phyloP scores from a whole-genome alignment of 2,113 vertebrate species.

The Chionis minor region DNA sequence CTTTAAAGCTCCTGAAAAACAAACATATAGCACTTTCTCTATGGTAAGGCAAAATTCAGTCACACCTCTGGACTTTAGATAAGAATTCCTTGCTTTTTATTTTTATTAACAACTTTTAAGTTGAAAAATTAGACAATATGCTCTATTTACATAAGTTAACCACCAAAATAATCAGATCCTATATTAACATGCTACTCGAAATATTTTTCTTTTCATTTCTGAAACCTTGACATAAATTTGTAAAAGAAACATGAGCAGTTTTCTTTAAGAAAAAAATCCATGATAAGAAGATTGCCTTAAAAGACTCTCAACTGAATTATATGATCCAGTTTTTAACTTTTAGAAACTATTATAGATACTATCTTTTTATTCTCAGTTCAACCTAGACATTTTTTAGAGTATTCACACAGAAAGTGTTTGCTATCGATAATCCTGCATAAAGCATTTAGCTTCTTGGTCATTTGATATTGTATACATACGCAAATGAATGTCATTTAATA shows the following conservation, averaged over 20 bases:
- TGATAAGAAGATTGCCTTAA: not conserved
- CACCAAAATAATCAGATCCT: not conserved
- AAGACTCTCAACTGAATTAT: not conserved
- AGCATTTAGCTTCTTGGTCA: not conserved
- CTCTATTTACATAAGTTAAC: not conserved
- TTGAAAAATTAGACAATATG: not conserved
- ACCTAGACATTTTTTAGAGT: not conserved
- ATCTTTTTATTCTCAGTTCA: not conserved
- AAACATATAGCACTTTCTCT: not conserved
- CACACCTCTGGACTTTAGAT: not conserved
- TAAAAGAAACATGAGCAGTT: not conserved
- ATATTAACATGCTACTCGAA: not conserved
- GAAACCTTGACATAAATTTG: not conserved
- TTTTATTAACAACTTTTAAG: not conserved
- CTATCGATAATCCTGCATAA: not conserved
- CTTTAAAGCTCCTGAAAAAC: not conserved
- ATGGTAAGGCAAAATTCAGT: not conserved
- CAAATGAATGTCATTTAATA: not conserved
- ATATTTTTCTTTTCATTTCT: not conserved
- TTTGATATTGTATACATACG: fast-evolving
- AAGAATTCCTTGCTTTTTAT: not conserved
- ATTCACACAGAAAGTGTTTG: not conserved
- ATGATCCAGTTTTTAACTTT: not conserved
- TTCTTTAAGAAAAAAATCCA: not conserved
- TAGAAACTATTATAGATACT: not conserved